These are phyloP conservation scores for Danio choprae DNA, from an alignment of 2,797 vertebrate species.

Conservation along the genomic window DNA sequence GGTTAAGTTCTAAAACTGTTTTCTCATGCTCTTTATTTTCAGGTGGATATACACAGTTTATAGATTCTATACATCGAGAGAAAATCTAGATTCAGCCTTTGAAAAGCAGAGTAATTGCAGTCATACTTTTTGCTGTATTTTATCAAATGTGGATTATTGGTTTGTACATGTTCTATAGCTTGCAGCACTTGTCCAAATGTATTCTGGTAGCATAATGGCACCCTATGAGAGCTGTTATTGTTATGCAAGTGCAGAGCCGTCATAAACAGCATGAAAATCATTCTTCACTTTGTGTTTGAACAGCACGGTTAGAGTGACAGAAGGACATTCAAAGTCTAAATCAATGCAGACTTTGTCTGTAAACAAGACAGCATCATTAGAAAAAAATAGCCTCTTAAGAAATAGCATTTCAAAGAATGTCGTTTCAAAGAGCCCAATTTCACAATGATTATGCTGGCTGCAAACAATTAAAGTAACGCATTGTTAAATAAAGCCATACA, in stretches of 20 bases:
- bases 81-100: background rate
- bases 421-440: slow-evolving; percentile 29
- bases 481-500: slow-evolving; percentile 14
- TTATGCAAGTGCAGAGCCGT: slow-evolving; percentile 33
- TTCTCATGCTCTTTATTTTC: too few relatives aligned
- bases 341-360: slow-evolving; percentile 38
- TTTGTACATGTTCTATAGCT: background rate
- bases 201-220: slow-evolving; percentile 40
- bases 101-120: background rate
- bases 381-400: slow-evolving; percentile 29
- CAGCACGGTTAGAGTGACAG: slow-evolving; percentile 32
- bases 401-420: slow-evolving; percentile 14
- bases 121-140: background rate
- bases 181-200: slow-evolving; percentile 18
- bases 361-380: slow-evolving; percentile 30
- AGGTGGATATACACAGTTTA: too few relatives aligned
- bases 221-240: slow-evolving; percentile 42
- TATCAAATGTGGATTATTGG: slow-evolving; percentile 14
- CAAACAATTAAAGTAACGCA: slow-evolving; percentile 16
- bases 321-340: slow-evolving; percentile 25
- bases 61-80: too few relatives aligned
- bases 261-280: slow-evolving; percentile 37
- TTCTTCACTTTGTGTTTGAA: slow-evolving; percentile 43
- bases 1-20: background rate
- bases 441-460: background rate